Conservation (phyloP, 2,113 vertebrate species). For the Gymnobelideus leadbeateri region DNA sequence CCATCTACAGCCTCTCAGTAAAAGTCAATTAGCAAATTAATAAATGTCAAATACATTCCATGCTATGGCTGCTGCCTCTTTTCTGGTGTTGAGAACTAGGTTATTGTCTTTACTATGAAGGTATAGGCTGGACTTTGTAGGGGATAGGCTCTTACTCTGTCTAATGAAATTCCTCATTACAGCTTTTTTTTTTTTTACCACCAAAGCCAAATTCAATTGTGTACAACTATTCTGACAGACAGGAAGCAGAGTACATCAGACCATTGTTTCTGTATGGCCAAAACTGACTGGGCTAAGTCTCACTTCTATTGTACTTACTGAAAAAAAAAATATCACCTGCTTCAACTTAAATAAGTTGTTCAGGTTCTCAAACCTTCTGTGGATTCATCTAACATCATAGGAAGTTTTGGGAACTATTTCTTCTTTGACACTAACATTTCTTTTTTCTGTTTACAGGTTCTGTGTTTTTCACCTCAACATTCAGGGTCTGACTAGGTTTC, state of each 20-base stretch:
- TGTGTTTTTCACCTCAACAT: background rate
- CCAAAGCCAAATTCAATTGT: background rate
- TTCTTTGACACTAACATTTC: background rate
- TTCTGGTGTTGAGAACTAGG: background rate
- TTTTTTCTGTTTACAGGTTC: background rate
- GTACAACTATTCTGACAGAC: background rate
- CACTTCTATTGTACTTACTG: no score
- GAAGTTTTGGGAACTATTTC: background rate
- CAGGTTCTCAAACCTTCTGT: background rate
- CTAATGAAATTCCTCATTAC: background rate
- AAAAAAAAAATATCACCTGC: background rate
- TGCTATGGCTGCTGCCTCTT: background rate
- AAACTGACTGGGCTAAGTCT: background rate
- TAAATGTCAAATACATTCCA: background rate
- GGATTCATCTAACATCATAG: background rate
- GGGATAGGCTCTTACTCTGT: background rate
- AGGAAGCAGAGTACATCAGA: background rate
- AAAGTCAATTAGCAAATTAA: background rate
- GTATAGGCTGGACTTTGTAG: background rate
- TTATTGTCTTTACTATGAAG: background rate
- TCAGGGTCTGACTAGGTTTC: background rate
- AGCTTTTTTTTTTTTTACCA: background rate
- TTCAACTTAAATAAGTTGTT: background rate
- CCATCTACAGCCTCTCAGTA: background rate
- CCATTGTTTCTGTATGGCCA: background rate